These are phyloP conservation scores for Phymorhynchus buccinoides DNA, from an alignment of 1,140 invertebrate species.

Conservation along the genomic window DNA sequence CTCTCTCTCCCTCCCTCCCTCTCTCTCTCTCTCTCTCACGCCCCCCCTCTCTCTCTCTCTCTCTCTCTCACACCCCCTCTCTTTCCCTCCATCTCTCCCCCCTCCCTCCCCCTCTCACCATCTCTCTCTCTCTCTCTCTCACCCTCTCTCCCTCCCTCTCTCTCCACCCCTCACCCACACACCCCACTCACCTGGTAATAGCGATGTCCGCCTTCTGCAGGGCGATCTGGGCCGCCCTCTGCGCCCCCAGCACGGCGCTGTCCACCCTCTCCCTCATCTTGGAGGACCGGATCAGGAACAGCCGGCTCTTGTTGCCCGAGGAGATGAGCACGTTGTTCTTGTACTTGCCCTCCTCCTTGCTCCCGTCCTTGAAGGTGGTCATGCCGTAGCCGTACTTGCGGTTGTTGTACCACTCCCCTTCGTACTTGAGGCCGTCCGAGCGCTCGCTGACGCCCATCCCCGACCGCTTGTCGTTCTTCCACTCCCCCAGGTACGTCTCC, in stretches of 20 bases:
- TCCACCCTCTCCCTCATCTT: conserved; percentile 98
- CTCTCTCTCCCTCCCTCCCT: too few species aligned
- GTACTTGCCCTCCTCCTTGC: conserved; percentile 98
- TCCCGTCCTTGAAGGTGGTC: conserved; percentile 96
- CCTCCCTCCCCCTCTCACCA: too few species aligned
- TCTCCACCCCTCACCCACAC: neutral
- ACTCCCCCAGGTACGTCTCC: conserved; percentile 99
- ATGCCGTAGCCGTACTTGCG: conserved; percentile 99
- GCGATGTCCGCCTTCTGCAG: conserved; percentile 99
- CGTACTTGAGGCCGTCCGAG: conserved; percentile 95
- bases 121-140: too few species aligned
- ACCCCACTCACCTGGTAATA: conserved; percentile 83
- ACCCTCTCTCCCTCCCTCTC: too few species aligned
- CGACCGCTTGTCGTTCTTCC: conserved; percentile 99
- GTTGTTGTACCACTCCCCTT: conserved; percentile 99
- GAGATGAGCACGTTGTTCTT: conserved; percentile 99
- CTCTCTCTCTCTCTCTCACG: too few species aligned
- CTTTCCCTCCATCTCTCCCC: too few species aligned
- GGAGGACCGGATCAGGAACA: conserved; percentile 96
- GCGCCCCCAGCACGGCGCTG: conserved; percentile 92
- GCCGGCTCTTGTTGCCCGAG: conserved; percentile 96
- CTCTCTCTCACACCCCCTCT: too few species aligned
- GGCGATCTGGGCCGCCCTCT: conserved; percentile 97
- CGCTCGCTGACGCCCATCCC: conserved; percentile 98
- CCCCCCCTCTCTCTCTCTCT: too few species aligned